Base-by-base conservation (phyloP, 2,888 invertebrate genomes). In the Cynaeus angustus region DNA sequence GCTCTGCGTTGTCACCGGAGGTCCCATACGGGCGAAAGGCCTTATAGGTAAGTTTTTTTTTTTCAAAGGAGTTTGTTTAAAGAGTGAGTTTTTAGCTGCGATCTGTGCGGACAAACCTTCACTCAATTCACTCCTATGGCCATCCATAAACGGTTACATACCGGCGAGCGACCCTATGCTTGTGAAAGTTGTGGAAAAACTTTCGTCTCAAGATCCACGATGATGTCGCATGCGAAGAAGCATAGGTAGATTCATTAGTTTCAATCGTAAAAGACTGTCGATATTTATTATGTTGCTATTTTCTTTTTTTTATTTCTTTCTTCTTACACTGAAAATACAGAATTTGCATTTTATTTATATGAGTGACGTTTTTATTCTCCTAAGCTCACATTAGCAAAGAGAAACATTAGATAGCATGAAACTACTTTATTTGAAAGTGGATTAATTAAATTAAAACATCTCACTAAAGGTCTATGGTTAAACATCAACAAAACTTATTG, bases 51-150 rank as follows among this genome's bases (percentile, higher is more conserved):
- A 10, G 13, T 16, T 28, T 46, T 53, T 16, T 33, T 53, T 43
- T 21, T 3, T 3, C 4, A 3, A 21, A 21, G 21, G 4, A 1
- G 21, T 3, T 21, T 21, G 21, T 21, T 21, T 3, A 21, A 3
- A 21, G 4, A 1, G 21, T 21, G 6, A 74, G 10, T 12, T 80
- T 82, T 10, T 71, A 85, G 86, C 70, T 90, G 90, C 79, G 88
- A 89, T 72, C 84, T 88, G 10, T 90, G 90, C 73, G 89, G 88
- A 0, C 89, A 89, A 82, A 88, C 88, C 4, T 90, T 90, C 74
- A 89, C 89, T 0, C 90, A 90, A 74, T 89, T 89, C 76, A 88
- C 89, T n/a, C 89, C 89, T 4, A 88, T 90, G 87, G 89, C 88
- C 0, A 89, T 89, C 65, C 90, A 90, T 76, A 88, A 88, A 80